Conservation (phyloP, 2,888 invertebrate genomes). For the Zele albiditarsus region DNA sequence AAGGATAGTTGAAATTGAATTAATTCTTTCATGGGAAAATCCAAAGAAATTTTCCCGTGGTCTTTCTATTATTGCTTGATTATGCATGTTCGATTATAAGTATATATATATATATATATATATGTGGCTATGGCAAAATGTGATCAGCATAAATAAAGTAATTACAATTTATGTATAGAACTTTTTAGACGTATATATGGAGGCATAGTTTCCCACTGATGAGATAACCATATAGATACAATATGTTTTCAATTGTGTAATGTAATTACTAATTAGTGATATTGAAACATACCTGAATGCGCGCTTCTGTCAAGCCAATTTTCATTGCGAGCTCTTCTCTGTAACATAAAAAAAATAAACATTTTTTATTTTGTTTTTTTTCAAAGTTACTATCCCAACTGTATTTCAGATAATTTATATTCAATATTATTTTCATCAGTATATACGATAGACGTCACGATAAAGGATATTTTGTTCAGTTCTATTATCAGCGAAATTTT, state of each 20-base stretch:
- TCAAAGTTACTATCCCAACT: conserved; percentile 1
- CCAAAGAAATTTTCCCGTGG: not conserved
- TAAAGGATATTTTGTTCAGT: too few species aligned
- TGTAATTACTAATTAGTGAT: conserved; percentile 4
- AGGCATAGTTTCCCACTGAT: not conserved
- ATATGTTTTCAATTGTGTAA: conserved; percentile 2
- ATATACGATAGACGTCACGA: too few species aligned
- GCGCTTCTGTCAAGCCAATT: conserved; percentile 93
- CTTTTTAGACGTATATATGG: not conserved
- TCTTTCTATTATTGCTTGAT: not conserved
- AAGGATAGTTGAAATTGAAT: not conserved
- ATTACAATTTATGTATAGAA: not conserved
- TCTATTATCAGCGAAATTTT: too few species aligned
- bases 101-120: not conserved
- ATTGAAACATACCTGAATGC: conserved; percentile 87
- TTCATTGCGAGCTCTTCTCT: conserved; percentile 96
- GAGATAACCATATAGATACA: not conserved
- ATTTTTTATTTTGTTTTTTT: not conserved
- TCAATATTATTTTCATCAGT: too few species aligned
- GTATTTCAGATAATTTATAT: not conserved
- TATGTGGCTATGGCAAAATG: not conserved
- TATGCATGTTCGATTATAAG: not conserved
- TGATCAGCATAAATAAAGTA: not conserved
- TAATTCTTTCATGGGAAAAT: not conserved
- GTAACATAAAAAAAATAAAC: conserved; percentile 74